These are phyloP conservation scores for Ophthalmolycus amberensis DNA, from an alignment of 2,113 vertebrate genomes.

Conservation along the genomic window DNA sequence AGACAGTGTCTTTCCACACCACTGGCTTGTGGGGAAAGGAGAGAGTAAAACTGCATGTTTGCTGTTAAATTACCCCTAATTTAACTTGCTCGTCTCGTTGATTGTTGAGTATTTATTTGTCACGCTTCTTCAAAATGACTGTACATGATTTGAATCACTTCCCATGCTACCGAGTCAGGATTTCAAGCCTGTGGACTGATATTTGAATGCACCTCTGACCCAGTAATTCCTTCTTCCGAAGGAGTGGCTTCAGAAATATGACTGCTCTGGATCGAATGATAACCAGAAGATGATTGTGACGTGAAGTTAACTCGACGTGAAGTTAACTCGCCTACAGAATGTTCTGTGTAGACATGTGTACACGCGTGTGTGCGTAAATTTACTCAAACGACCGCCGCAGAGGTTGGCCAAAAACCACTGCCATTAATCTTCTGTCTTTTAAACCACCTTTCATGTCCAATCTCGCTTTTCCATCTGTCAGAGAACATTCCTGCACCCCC, in stretches of 20 bases:
- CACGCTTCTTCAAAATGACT: neutral
- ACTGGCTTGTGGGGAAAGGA: constrained; percentile 16
- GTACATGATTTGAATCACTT: neutral
- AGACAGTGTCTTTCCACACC: constrained; percentile 51
- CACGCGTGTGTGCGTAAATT: constrained; percentile 21
- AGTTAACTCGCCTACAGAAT: constrained; percentile 63
- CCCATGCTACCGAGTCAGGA: neutral
- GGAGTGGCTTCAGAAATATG: constrained; percentile 39
- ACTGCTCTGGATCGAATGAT: constrained; percentile 44
- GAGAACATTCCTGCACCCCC: constrained; percentile 57
- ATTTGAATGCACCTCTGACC: constrained; percentile 22
- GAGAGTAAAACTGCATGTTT: constrained; percentile 1
- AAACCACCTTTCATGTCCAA: constrained; percentile 54
- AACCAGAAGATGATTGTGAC: constrained; percentile 57
- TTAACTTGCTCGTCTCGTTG: neutral
- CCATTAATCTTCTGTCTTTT: constrained; percentile 34
- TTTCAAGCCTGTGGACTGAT: neutral
- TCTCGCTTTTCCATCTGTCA: constrained; percentile 48
- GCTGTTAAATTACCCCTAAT: neutral
- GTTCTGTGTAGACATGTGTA: constrained; percentile 12
- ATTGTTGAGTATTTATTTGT: neutral
- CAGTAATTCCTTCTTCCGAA: constrained; percentile 1
- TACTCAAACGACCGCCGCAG: constrained; percentile 22
- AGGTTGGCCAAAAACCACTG: constrained; percentile 5
- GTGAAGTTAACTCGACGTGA: constrained; percentile 65